Percentiles rank a stretch among this genome's conserved stretches.
These are phyloP conservation scores for Pristionchus fissidentatus DNA, from an alignment of 2,888 invertebrate species.

Conservation along the genomic window DNA sequence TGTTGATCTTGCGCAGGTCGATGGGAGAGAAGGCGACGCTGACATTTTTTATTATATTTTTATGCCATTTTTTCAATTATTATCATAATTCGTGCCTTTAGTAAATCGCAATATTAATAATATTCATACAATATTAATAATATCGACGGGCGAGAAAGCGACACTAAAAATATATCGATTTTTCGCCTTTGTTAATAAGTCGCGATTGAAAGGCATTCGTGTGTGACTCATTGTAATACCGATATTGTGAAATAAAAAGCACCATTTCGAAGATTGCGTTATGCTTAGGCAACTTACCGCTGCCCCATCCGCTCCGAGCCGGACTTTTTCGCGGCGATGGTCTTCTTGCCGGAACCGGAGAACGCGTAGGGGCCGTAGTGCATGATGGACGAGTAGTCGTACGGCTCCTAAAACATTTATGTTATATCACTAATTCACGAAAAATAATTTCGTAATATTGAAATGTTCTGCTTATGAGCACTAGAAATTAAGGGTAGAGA, in stretches of 20 bases:
- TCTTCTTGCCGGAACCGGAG: slow-evolving; percentile 67
- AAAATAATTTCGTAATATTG: neutral
- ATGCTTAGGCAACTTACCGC: slow-evolving; percentile 5
- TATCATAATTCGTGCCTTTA: too few relatives aligned
- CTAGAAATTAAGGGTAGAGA: slow-evolving; percentile 50
- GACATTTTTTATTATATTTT: neutral
- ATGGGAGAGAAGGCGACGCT: slow-evolving; percentile 75
- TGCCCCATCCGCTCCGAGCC: slow-evolving; percentile 48
- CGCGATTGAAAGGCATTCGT: too few relatives aligned
- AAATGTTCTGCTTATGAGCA: too few relatives aligned
- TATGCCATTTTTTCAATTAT: too few relatives aligned
- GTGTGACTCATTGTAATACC: too few relatives aligned
- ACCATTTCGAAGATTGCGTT: neutral
- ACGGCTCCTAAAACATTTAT: slow-evolving; percentile 57
- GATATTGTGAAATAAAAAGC: too few relatives aligned
- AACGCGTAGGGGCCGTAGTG: slow-evolving; percentile 76
- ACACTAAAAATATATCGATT: too few relatives aligned
- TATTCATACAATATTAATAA: neutral
- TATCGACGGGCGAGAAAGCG: too few relatives aligned
- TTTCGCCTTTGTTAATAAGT: too few relatives aligned
- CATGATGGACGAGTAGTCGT: slow-evolving; percentile 73
- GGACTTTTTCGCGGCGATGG: slow-evolving; percentile 73
- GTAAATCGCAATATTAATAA: neutral
- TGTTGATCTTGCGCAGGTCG: slow-evolving; percentile 77
- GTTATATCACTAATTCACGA: neutral